Conservation (phyloP, 2,888 invertebrate genomes). For the Athalia cordata region DNA sequence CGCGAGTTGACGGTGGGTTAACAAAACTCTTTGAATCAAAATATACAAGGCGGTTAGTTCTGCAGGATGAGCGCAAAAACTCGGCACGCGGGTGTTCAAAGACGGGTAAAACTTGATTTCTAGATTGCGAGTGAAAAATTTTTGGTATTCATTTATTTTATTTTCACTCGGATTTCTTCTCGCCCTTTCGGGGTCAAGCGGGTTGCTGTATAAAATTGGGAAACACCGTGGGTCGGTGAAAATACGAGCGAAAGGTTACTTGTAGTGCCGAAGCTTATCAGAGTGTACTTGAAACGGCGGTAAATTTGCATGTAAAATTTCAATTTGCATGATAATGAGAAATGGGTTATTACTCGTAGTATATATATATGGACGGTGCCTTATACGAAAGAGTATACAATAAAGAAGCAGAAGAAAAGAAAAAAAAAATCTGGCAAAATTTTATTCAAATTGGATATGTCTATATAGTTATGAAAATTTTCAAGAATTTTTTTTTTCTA, state of each 20-base stretch:
- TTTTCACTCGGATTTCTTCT: no score
- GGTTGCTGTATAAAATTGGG: no score
- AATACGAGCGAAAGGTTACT: slow-evolving; percentile 27
- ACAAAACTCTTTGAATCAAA: neutral
- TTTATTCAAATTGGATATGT: slow-evolving; percentile 26
- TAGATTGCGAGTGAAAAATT: no score
- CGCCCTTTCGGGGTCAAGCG: no score
- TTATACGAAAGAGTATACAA: neutral
- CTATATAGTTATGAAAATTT: neutral
- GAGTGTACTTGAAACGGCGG: slow-evolving; percentile 36
- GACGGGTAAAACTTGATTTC: no score
- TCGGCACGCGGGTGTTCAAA: no score
- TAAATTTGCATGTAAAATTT: slow-evolving; percentile 43
- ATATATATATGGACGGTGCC: neutral
- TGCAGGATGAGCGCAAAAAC: no score
- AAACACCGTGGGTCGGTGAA: neutral
- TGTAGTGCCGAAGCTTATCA: slow-evolving; percentile 27
- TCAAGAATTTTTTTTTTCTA: neutral
- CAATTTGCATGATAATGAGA: slow-evolving; percentile 45
- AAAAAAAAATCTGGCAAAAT: slow-evolving; percentile 22
- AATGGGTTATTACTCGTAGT: slow-evolving; percentile 30
- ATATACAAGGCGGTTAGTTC: neutral
- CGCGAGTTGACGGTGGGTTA: neutral
- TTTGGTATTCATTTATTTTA: no score
- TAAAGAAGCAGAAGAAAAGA: neutral